phyloP scores from a whole-genome alignment of 2,113 vertebrate species.

The Odocoileus virginianus region DNA sequence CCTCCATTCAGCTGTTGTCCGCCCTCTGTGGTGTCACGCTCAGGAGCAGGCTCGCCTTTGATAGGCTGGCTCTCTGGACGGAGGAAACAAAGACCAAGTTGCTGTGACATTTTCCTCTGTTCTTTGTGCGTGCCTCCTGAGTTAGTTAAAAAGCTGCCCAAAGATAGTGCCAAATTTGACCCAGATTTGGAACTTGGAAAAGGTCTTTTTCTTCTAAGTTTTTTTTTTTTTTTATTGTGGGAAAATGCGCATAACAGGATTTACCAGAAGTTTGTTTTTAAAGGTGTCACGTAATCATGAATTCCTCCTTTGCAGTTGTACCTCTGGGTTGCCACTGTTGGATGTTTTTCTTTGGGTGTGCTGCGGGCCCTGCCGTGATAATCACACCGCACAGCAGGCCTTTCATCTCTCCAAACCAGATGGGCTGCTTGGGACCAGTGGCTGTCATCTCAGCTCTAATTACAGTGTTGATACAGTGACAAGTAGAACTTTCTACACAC shows the following conservation, averaged over 20 bases:
- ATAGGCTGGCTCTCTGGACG: conserved; percentile 37
- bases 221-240: background rate
- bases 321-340: conserved; percentile 54
- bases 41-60: background rate
- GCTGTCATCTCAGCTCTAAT: conserved; percentile 72
- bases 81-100: conserved; percentile 65
- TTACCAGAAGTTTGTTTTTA: background rate
- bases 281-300: background rate
- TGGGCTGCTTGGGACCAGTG: conserved; percentile 66
- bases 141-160: conserved; percentile 37
- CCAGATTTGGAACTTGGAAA: conserved; percentile 2
- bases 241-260: background rate
- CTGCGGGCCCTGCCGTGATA: conserved; percentile 43
- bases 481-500: conserved; percentile 68
- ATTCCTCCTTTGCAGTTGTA: background rate
- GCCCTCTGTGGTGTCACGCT: conserved; percentile 44
- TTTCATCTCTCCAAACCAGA: conserved; percentile 66
- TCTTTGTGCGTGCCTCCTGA: conserved; percentile 12
- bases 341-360: conserved; percentile 61
- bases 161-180: conserved; percentile 13
- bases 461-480: conserved; percentile 72
- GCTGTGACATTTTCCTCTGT: conserved; percentile 46
- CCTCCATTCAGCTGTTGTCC: conserved; percentile 56
- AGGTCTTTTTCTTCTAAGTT: background rate
- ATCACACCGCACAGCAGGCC: conserved; percentile 63